phyloP scores from a whole-genome alignment of 2,113 vertebrate species.

The Paedocypris sp. region DNA sequence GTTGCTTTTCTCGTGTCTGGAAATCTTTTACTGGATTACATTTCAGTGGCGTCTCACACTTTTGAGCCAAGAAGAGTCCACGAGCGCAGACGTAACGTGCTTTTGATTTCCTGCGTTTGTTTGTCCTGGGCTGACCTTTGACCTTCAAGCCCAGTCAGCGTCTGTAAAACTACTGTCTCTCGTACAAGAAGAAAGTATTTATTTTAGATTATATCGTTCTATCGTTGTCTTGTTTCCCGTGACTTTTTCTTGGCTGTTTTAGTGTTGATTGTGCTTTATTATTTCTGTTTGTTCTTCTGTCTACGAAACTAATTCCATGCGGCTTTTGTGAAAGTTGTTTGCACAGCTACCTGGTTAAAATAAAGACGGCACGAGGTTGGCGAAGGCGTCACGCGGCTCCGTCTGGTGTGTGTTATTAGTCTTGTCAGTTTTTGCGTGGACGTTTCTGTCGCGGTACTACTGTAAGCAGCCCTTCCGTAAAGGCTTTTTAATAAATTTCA shows the following conservation, averaged over 20 bases:
- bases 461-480: too few species aligned
- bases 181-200: constrained; percentile 59
- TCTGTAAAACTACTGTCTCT: constrained; percentile 50
- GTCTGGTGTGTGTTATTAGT: too few species aligned
- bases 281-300: neutral
- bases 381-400: too few species aligned
- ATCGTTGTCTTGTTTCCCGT: neutral
- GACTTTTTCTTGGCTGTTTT: neutral
- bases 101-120: neutral
- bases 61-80: too few species aligned
- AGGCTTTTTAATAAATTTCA: too few species aligned
- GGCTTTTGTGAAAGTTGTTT: constrained; percentile 19
- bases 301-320: neutral
- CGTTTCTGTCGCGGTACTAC: too few species aligned
- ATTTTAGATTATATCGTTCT: constrained; percentile 46
- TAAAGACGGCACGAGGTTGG: too few species aligned
- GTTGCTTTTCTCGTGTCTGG: too few species aligned
- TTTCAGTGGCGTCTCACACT: too few species aligned
- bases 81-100: too few species aligned
- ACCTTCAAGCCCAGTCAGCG: neutral
- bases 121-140: neutral
- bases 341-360: neutral
- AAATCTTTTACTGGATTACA: too few species aligned
- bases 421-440: too few species aligned
- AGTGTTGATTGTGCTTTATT: neutral